Evolutionary conservation across 2,113 vertebrate genomes (phyloP).

Genomic region (Lota lota): DNA sequence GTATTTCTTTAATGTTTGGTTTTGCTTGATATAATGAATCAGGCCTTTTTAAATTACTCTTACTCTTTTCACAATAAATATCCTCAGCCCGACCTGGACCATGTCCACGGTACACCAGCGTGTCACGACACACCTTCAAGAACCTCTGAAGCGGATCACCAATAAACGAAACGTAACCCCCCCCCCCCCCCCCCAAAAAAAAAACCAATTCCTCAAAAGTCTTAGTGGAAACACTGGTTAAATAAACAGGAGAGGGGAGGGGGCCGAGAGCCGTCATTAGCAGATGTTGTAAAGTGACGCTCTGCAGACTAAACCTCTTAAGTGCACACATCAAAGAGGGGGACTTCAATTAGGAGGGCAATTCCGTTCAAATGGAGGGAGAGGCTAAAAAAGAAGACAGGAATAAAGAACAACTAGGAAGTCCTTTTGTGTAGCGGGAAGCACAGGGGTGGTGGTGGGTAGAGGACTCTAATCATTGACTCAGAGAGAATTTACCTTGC

Average conservation of each 20-base stretch:
- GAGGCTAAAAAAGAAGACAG: conserved; percentile 2
- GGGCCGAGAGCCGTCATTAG: conserved; percentile 37
- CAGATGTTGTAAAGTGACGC: conserved; percentile 52
- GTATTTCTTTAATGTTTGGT: no score
- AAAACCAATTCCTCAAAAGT: no score
- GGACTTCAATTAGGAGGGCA: conserved; percentile 47
- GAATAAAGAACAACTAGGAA: conserved; percentile 18
- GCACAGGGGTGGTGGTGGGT: neutral
- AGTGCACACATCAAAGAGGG: conserved; percentile 53
- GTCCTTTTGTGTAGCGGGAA: conserved; percentile 48
- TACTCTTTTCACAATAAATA: no score
- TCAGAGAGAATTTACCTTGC: conserved; percentile 36
- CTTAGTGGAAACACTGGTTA: no score
- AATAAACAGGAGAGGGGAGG: neutral
- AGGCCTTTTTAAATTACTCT: no score
- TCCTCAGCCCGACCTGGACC: no score
- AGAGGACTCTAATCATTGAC: conserved; percentile 45
- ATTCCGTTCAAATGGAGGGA: conserved; percentile 45
- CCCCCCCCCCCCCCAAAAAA: no score
- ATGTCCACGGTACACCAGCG: no score
- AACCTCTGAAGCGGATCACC: no score
- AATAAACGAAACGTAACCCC: no score
- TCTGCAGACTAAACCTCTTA: conserved; percentile 53
- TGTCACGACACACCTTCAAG: no score
- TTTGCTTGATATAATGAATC: no score